Conservation (phyloP, 2,888 invertebrate species). For the Stomorhina lunata region DNA sequence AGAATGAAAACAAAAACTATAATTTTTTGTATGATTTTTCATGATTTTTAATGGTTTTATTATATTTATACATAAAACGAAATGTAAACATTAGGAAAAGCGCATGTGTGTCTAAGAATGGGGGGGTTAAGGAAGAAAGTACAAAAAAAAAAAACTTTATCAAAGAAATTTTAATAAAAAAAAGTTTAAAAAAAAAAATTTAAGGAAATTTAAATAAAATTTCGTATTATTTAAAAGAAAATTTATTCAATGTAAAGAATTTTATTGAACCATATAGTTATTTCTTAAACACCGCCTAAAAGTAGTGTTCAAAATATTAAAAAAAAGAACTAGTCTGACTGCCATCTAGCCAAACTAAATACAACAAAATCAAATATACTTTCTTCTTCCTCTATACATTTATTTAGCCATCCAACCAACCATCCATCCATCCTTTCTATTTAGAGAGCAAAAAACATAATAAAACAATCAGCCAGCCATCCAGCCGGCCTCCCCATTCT, state of each 20-base stretch:
- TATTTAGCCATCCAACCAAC: background rate
- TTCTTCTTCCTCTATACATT: too few relatives aligned
- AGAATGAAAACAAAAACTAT: conserved; percentile 9
- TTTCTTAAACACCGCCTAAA: too few relatives aligned
- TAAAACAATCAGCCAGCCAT: conserved; percentile 43
- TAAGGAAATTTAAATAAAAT: conserved; percentile 30
- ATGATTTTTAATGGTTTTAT: background rate
- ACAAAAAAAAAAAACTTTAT: conserved; percentile 19
- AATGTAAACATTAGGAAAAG: conserved; percentile 62
- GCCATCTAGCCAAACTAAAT: conserved; percentile 25
- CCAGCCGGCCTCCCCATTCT: conserved; percentile 63
- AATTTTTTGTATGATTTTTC: background rate
- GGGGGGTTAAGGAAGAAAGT: conserved; percentile 16
- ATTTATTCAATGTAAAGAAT: too few relatives aligned
- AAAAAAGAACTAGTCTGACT: conserved; percentile 32
- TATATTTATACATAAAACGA: conserved; percentile 23
- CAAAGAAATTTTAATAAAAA: conserved; percentile 11
- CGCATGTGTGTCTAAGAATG: conserved; percentile 65
- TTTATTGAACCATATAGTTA: too few relatives aligned
- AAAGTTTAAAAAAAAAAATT: conserved; percentile 2
- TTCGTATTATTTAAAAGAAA: too few relatives aligned
- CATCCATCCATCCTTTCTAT: conserved; percentile 23
- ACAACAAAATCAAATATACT: conserved; percentile 17
- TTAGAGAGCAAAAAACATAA: conserved; percentile 12
- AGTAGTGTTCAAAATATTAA: too few relatives aligned